Base-by-base conservation (phyloP, 1,140 invertebrate species). In the Brachystomella parvula region DNA sequence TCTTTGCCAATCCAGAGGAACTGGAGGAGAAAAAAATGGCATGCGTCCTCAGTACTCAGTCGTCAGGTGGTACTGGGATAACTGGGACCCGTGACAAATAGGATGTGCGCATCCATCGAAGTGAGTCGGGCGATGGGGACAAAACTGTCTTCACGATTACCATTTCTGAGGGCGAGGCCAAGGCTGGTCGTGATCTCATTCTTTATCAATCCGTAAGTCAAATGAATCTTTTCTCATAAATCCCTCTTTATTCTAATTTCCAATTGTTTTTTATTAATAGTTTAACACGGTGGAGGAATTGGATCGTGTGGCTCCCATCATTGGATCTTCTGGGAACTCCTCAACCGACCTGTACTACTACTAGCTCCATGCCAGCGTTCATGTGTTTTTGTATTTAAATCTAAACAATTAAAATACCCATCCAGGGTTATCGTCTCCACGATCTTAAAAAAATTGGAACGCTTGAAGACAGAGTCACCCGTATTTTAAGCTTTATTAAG, bases 101-200 rank as follows among this genome's bases (percentile, higher is more conserved):
- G 76, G 87, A 92, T 76, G 94, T 97, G 26, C 89, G 92, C 78
- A 93, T 98, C 9, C 88, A 89, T 61, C 87, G 87, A 70, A 88
- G 86, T 26, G 87, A 64, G 26, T 21, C 29, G 17, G 69, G 64
- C 39, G 70, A 89, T 76, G 81, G 83, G 3, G 86, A 92, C 70
- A 87, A 90, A 71, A 83, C 87, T 72, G 83, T 87, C 59, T 96
- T 97, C 71, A 92, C 87, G 32, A 91, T 98, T 70, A 88, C 86
- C 68, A 95, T 95, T 28, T 96, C 94, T 75, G 92, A 98, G 78
- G 84, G 90, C 62, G 89, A 92, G 76, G 87, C 89, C 2, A 78
- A 87, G 44, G 83, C 83, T 64, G 94, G 94, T 24, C 86, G 87
- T 72, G 90, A 94, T 71, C 91, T 90, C 74, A 95, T 97, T 73